Conservation (phyloP, 2,888 invertebrate genomes). For the Tachina fera region DNA sequence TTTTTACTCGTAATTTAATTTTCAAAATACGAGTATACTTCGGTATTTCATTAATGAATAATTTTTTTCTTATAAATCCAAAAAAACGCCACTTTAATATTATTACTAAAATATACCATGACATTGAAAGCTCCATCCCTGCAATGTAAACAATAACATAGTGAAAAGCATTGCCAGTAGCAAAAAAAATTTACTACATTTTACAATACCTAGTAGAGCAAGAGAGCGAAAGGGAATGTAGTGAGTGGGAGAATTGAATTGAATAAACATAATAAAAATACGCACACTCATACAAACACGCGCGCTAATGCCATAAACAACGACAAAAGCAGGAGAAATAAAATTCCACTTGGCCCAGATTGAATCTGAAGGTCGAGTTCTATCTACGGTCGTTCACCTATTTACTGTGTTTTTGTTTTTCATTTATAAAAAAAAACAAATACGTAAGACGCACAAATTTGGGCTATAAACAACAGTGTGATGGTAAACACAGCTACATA, state of each 20-base stretch:
- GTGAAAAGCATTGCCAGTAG: slow-evolving; percentile 36
- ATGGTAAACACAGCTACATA: background rate
- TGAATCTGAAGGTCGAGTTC: slow-evolving; percentile 82
- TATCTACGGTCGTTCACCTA: slow-evolving; percentile 83
- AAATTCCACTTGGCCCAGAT: slow-evolving; percentile 83
- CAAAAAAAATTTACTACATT: background rate
- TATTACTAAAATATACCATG: background rate
- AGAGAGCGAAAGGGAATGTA: slow-evolving; percentile 8
- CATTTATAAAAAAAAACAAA: slow-evolving; percentile 70
- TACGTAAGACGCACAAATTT: slow-evolving; percentile 58
- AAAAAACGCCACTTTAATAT: background rate
- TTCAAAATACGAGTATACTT: no score
- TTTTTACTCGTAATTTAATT: no score
- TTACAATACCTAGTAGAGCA: background rate
- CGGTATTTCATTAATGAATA: no score
- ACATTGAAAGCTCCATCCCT: background rate
- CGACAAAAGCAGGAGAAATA: slow-evolving; percentile 72
- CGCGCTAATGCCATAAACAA: background rate
- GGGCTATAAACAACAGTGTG: slow-evolving; percentile 9
- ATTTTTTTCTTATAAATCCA: no score
- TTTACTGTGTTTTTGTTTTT: slow-evolving; percentile 68
- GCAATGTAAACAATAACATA: slow-evolving; percentile 10
- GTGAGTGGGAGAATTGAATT: slow-evolving; percentile 35
- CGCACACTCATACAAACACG: slow-evolving; percentile 38
- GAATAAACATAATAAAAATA: slow-evolving; percentile 30